Evolutionary conservation across 2,797 vertebrate species (phyloP), one percentile per base, ranked within the genome.

Genomic region (Corythornis leucogaster): DNA sequence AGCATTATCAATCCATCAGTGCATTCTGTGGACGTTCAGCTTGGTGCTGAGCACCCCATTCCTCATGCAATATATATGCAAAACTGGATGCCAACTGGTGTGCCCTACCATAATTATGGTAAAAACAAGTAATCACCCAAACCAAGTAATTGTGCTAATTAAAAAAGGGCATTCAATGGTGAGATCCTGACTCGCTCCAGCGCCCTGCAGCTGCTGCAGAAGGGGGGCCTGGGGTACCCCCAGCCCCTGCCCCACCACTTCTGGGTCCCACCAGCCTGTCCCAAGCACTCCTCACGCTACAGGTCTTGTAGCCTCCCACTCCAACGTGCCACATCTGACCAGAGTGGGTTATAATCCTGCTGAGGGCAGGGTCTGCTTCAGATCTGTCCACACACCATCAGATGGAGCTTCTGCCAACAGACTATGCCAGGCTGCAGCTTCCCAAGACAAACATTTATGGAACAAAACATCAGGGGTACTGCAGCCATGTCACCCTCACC

Each of bases 231-330:
- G 61, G 57, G 40, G 6, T 4, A 17, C 9, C 5, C 20, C 33
- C 66, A 0, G 0, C 24, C 25, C 53, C 55, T 43, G 63, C 35
- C 14, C 14, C 12, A 1, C 8, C 0, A 1, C 8, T 38, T 50
- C 79, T 2, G 2, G 1, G 9, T 4, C 25, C 76, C 11, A 8
- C 16, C 35, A 40, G 46, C 26, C 20, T 24, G 2, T 21, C 78
- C 43, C 64, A 21, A 53, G 66, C 66, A 12, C 40, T 15, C 31
- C 31, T 48, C 53, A 48, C 5, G 0, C 45, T 38, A 14, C 48
- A 8, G 8, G 45, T 42, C 45, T 0, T 83, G 42, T 5, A 68
- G 50, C 28, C 42, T 67, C 51, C 67, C 38, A 14, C 46, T 61
- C 24, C 61, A 59, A 4, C 31, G 15, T 38, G 51, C 62, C 62